Conservation (phyloP, 1,140 invertebrate species). For the Lysiphlebus fabarum region DNA sequence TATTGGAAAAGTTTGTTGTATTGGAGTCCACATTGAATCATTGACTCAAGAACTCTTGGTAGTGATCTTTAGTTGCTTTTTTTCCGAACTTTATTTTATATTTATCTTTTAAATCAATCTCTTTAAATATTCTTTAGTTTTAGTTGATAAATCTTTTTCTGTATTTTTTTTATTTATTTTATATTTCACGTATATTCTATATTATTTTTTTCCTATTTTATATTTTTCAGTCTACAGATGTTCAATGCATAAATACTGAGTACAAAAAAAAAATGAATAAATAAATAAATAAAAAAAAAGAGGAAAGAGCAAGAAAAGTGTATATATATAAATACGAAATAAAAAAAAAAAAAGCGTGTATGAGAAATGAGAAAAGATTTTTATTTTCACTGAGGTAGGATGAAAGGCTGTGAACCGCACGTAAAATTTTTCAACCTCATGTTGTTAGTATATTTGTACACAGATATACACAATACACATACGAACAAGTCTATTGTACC, state of each 20-base stretch:
- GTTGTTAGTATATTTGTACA: no score
- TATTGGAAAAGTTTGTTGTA: conserved; percentile 27
- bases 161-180: not conserved
- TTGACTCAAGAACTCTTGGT: not conserved
- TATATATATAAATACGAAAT: conserved; percentile 1
- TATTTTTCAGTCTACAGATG: no score
- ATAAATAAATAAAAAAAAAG: not conserved
- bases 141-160: no score
- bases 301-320: conserved; percentile 5
- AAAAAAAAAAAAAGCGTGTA: not conserved
- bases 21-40: no score
- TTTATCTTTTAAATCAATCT: no score
- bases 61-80: conserved; percentile 15
- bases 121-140: no score
- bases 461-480: not conserved
- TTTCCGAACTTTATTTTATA: no score
- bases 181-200: not conserved
- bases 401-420: conserved; percentile 15
- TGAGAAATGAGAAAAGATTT: conserved; percentile 11
- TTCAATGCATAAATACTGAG: no score
- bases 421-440: not conserved
- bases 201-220: no score
- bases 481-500: conserved; percentile 22
- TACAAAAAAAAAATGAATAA: no score
- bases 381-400: conserved; percentile 7